Evolutionary conservation across 2,888 invertebrate species (phyloP).

Genomic region (Acrobasis repandana): DNA sequence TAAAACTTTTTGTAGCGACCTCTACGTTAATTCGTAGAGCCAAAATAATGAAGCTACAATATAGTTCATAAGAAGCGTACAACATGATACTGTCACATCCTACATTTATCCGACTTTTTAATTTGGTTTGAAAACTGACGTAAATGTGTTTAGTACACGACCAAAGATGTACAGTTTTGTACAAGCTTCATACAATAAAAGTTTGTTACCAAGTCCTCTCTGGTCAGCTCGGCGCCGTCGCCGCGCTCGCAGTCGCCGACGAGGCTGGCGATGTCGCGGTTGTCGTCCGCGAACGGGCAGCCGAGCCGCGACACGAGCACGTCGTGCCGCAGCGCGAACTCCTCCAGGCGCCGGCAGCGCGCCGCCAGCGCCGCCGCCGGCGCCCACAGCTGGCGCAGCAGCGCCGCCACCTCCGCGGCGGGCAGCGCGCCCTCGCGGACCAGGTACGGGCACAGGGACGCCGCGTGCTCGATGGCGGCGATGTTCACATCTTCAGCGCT

Average conservation of each 20-base stretch:
- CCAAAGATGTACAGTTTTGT: no score
- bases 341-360: conserved; percentile 25
- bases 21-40: no score
- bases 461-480: conserved; percentile 45
- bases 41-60: no score
- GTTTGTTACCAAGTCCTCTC: conserved; percentile 35
- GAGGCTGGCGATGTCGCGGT: conserved; percentile 37
- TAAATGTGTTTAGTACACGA: no score
- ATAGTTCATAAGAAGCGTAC: no score
- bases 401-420: conserved; percentile 28
- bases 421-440: conserved; percentile 31
- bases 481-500: conserved; percentile 43
- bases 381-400: conserved; percentile 26
- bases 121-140: no score
- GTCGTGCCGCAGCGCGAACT: conserved; percentile 46
- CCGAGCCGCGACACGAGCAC: conserved; percentile 46
- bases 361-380: conserved; percentile 15
- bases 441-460: conserved; percentile 48
- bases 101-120: no score
- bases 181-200: not conserved
- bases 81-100: no score
- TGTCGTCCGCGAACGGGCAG: conserved; percentile 52
- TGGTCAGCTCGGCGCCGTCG: conserved; percentile 36
- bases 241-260: conserved; percentile 30
- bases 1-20: no score